Evolutionary conservation across 35 echinoderm and acorn worm genomes (phyloP).

Genomic region (Chiridota heheva): DNA sequence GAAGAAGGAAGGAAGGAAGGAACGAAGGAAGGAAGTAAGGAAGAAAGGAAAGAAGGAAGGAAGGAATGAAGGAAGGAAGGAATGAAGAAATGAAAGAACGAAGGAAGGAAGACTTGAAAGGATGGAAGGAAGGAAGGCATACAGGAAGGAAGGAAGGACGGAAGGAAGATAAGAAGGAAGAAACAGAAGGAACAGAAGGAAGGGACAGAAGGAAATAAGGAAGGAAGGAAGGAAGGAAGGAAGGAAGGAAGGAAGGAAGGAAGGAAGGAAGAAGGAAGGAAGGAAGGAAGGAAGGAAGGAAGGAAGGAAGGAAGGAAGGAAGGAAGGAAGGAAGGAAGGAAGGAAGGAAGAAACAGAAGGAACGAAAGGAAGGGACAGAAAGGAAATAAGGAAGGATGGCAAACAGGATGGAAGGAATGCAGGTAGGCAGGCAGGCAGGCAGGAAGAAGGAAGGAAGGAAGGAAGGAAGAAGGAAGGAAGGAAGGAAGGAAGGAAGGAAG

Average conservation of each 20-base stretch:
- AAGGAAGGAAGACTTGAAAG: background rate
- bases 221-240: background rate
- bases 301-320: conserved; percentile 6
- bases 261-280: too few species aligned
- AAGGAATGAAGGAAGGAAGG: background rate
- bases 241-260: background rate
- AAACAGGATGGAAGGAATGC: too few species aligned
- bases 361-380: conserved; percentile 1
- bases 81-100: background rate
- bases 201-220: background rate
- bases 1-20: conserved; percentile 1
- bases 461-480: too few species aligned
- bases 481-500: too few species aligned
- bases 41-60: conserved; percentile 6
- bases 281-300: conserved; percentile 4
- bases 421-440: too few species aligned
- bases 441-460: too few species aligned
- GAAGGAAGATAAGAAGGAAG: conserved; percentile 6
- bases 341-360: too few species aligned
- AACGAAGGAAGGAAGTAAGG: background rate
- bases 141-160: too few species aligned
- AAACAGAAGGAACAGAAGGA: background rate
- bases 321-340: conserved; percentile 6
- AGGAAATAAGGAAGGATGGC: conserved; percentile 7
- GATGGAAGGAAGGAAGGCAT: too few species aligned